Evolutionary conservation across 2,113 vertebrate species (phyloP), one percentile per base, ranked within the genome.

Genomic region (Alligator mississippiensis): DNA sequence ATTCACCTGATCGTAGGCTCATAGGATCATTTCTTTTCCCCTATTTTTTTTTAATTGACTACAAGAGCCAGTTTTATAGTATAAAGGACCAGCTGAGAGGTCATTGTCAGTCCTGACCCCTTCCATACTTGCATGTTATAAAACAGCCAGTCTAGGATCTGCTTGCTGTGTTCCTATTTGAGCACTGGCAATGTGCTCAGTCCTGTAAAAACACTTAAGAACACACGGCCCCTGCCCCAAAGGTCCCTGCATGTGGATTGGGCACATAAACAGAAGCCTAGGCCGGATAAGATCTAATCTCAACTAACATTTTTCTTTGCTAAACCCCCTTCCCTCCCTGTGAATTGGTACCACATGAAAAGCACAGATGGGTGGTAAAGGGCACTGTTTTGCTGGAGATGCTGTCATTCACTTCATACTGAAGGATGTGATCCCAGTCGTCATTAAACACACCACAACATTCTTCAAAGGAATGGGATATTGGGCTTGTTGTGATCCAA

Each of bases 361-460:
- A 91, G 66, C 81, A 86, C 66, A 94, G 25, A 15, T 85, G 78
- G 55, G 72, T 70, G 61, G 25, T 62, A 59, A 89, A 80, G n/a
- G 55, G 82, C 58, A 92, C 90, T 94, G 22, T 93, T 94, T 64
- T 95, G 87, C 88, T 60, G 89, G 66, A 81, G 63, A 64, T 24
- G 54, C 61, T 88, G 21, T 80, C 81, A 8, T 21, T 74, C 70
- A 18, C 4, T 47, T 21, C 38, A 75, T 57, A 27, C 27, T 92
- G 60, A 82, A 13, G 70, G 34, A 30, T 74, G 30, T 14, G 24
- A 94, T 63, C 30, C 74, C 28, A 60, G 12, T 17, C 14, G 66
- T 88, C 74, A 86, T 82, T 82, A 82, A 90, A 75, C n/a, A 47
- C 54, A 78, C 8, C 47, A 84, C 6, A 57, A 9, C 57, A 13